These are phyloP conservation scores for Urocyon cinereoargenteus DNA, from an alignment of 2,797 vertebrate species.

Conservation along the genomic window DNA sequence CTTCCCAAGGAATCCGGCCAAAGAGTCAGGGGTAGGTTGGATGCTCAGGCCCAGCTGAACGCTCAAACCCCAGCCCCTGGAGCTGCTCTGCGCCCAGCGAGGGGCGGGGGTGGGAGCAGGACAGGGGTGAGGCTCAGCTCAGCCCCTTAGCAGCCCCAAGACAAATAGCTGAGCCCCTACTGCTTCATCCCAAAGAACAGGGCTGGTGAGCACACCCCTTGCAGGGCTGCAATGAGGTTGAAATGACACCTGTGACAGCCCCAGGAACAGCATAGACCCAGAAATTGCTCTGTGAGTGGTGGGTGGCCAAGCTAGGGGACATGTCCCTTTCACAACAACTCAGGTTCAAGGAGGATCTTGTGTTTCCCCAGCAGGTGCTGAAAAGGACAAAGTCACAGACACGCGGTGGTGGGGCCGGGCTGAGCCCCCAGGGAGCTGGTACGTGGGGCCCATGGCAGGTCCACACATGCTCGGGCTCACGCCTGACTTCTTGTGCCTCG, in stretches of 20 bases:
- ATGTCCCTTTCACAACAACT: background rate
- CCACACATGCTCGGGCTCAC: too few relatives aligned
- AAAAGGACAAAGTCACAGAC: too few relatives aligned
- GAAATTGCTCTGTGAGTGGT: background rate
- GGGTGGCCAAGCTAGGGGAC: background rate
- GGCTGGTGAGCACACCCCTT: background rate
- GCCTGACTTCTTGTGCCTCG: background rate
- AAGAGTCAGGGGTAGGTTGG: background rate
- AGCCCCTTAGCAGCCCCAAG: background rate
- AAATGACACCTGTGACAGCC: background rate
- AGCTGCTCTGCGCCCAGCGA: fast-evolving
- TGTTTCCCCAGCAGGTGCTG: too few relatives aligned
- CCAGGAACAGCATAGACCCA: background rate
- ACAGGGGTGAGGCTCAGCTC: background rate
- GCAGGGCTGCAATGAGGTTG: too few relatives aligned
- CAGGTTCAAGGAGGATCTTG: background rate
- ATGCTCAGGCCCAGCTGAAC: background rate
- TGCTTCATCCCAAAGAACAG: background rate
- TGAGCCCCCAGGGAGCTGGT: too few relatives aligned
- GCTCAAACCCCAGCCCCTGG: fast-evolving
- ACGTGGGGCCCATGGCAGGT: too few relatives aligned
- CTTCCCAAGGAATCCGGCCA: background rate
- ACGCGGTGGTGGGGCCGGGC: background rate
- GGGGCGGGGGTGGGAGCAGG: too few relatives aligned
- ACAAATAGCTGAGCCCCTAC: background rate